phyloP scores from a whole-genome alignment of 2,888 invertebrate genomes.

The Thereva unica region DNA sequence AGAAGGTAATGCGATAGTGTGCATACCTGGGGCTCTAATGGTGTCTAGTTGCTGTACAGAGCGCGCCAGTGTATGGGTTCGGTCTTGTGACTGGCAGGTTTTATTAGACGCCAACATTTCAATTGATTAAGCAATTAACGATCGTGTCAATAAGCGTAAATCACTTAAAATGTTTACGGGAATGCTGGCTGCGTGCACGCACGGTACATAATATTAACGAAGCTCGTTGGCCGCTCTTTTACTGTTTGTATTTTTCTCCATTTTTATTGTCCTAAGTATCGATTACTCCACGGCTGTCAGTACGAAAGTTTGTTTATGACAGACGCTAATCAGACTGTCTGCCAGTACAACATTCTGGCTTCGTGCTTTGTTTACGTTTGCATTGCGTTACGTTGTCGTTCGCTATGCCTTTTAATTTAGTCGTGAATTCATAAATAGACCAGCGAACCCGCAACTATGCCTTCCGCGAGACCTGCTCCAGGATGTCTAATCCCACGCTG shows the following conservation, averaged over 20 bases:
- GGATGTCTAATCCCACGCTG: too few species aligned
- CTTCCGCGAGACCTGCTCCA: too few species aligned
- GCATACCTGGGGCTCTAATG: too few species aligned
- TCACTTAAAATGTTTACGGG: conserved; percentile 19
- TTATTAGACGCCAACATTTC: conserved; percentile 33
- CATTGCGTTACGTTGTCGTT: neutral
- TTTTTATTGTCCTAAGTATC: neutral
- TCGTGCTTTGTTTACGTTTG: conserved; percentile 21
- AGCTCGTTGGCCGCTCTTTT: too few species aligned
- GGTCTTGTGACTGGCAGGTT: conserved; percentile 4
- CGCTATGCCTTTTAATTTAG: too few species aligned
- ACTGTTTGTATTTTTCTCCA: too few species aligned
- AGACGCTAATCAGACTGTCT: conserved; percentile 30
- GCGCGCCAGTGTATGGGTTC: neutral
- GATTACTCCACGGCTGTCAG: conserved; percentile 29
- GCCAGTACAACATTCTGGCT: conserved; percentile 18
- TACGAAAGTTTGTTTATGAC: conserved; percentile 17
- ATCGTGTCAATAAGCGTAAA: conserved; percentile 37
- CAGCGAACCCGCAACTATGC: too few species aligned
- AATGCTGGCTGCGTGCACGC: conserved; percentile 20
- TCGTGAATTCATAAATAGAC: neutral
- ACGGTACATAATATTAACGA: conserved; percentile 10
- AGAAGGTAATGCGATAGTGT: neutral
- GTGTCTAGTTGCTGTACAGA: too few species aligned
- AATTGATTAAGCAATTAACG: conserved; percentile 40